Percentiles rank a stretch among this genome's conserved stretches.
phyloP scores from a whole-genome alignment of 2,113 vertebrate species.

The Symphodus melops region DNA sequence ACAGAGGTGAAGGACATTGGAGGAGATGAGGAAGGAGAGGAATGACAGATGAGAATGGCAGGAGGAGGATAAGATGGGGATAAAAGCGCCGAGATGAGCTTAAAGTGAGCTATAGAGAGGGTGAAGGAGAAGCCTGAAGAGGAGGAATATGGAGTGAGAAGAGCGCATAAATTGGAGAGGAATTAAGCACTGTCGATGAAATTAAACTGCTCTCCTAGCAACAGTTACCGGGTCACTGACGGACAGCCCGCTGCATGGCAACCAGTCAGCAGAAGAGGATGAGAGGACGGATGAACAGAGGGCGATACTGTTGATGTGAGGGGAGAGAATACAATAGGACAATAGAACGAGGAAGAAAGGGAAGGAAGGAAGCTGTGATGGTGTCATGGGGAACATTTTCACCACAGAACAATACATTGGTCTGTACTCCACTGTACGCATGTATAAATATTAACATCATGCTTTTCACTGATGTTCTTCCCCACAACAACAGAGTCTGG shows the following conservation, averaged over 20 bases:
- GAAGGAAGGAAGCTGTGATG: not conserved
- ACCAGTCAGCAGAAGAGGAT: slow-evolving; percentile 47
- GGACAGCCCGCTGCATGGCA: slow-evolving; percentile 69
- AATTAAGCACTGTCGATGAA: slow-evolving; percentile 37
- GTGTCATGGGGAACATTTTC: not conserved
- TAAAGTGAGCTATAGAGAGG: slow-evolving; percentile 8
- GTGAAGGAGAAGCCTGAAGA: slow-evolving; percentile 10
- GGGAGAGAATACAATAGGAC: not conserved
- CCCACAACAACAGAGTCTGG: not conserved
- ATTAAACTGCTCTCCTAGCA: slow-evolving; percentile 62
- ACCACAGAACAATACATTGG: slow-evolving; percentile 1
- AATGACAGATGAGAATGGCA: slow-evolving; percentile 27
- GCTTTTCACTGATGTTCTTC: not conserved
- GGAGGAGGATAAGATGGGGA: slow-evolving; percentile 17
- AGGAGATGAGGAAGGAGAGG: slow-evolving; percentile 41
- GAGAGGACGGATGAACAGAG: slow-evolving; percentile 48
- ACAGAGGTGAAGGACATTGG: slow-evolving; percentile 56
- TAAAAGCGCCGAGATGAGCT: slow-evolving; percentile 26
- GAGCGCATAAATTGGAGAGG: slow-evolving; percentile 17
- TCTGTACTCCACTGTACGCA: not conserved
- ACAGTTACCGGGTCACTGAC: slow-evolving; percentile 67
- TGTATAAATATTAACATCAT: not conserved
- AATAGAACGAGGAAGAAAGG: not conserved
- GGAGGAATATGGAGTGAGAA: slow-evolving; percentile 21
- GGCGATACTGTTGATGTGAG: slow-evolving; percentile 19